Conservation (phyloP, 2,888 invertebrate species). For the Epistrophella euchroma region DNA sequence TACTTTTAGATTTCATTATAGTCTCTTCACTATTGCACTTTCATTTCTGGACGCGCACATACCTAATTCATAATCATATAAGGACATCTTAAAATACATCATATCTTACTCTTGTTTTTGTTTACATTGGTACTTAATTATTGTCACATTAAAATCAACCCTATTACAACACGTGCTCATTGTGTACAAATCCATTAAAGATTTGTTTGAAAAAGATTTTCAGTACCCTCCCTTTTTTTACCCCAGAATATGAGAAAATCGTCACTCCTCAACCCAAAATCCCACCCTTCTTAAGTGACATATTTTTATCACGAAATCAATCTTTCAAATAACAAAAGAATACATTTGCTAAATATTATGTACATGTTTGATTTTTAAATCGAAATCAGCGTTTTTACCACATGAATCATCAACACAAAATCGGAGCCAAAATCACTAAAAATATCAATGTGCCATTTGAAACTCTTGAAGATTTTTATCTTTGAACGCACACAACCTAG, state of each 20-base stretch:
- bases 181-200: slow-evolving; percentile 18
- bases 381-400: background rate
- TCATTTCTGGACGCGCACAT: no score
- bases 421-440: background rate
- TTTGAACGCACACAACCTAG: background rate
- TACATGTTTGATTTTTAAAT: background rate
- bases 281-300: background rate
- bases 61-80: background rate
- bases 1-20: no score
- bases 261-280: slow-evolving; percentile 6
- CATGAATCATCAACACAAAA: background rate
- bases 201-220: background rate
- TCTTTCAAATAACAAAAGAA: slow-evolving; percentile 3
- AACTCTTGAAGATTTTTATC: background rate
- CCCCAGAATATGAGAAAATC: background rate
- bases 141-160: slow-evolving; percentile 9
- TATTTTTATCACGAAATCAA: background rate
- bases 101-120: background rate
- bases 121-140: slow-evolving; percentile 17
- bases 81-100: background rate
- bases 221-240: background rate
- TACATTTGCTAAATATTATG: background rate
- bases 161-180: slow-evolving; percentile 4
- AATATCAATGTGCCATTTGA: slow-evolving; percentile 1
- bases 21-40: background rate